phyloP scores from a whole-genome alignment of 1,140 invertebrate species.

The Pantala flavescens region DNA sequence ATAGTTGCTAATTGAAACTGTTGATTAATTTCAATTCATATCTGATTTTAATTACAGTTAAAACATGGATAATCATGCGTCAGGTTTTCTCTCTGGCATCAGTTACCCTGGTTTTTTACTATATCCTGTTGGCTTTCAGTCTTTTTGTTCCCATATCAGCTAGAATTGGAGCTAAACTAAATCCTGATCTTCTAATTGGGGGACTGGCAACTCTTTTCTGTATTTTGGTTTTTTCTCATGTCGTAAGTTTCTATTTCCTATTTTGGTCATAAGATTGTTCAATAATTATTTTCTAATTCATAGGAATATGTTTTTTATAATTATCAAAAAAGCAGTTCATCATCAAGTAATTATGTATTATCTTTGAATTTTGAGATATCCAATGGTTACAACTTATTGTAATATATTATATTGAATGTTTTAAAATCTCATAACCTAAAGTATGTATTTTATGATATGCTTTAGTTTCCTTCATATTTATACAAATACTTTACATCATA shows the following conservation, averaged over 20 bases:
- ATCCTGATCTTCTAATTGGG: background rate
- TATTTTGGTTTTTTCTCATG: background rate
- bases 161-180: background rate
- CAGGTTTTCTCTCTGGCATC: background rate
- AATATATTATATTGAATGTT: no score
- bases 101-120: background rate
- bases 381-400: no score
- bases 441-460: no score
- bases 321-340: no score
- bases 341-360: no score
- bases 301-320: no score
- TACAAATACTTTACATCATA: no score
- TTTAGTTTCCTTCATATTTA: no score
- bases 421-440: no score
- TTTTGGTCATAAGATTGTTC: background rate
- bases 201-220: background rate
- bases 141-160: background rate
- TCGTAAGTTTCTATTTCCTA: background rate
- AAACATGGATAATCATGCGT: background rate
- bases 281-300: background rate
- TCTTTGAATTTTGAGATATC: no score
- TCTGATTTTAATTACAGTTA: background rate
- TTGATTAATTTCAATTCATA: no score
- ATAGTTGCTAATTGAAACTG: no score
- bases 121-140: background rate